Evolutionary conservation across 2,113 vertebrate species (phyloP).

Genomic region (Poecile atricapillus): DNA sequence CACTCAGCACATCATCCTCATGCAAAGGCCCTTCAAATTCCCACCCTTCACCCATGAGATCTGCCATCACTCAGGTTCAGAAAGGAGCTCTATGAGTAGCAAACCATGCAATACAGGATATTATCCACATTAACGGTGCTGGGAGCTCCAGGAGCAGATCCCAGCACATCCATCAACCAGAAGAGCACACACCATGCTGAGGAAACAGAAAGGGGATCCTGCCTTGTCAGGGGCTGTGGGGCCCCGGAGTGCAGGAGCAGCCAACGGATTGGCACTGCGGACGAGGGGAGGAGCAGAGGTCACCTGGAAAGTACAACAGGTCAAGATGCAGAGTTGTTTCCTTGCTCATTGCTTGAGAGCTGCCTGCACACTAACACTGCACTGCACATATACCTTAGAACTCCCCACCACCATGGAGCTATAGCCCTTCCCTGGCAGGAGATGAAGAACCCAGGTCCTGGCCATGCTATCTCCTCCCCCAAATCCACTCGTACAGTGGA

Average conservation of each 20-base stretch:
- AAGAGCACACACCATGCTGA: not conserved
- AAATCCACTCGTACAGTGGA: rapidly evolving
- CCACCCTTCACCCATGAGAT: not conserved
- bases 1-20: not conserved
- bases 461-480: not conserved
- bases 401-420: not conserved
- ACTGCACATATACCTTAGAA: not conserved
- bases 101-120: not conserved
- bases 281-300: not conserved
- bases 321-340: not conserved
- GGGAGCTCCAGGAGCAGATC: not conserved
- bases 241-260: not conserved
- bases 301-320: slow-evolving; percentile 14
- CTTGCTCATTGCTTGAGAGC: not conserved
- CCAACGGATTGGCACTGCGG: not conserved
- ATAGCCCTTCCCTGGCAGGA: not conserved
- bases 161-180: not conserved
- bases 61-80: not conserved
- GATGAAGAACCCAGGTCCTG: not conserved
- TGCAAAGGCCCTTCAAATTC: not conserved
- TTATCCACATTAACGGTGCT: not conserved
- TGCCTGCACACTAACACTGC: not conserved
- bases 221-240: slow-evolving; percentile 10
- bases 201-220: slow-evolving; percentile 10
- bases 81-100: not conserved